Evolutionary conservation across 2,888 invertebrate species (phyloP), one percentile per base, ranked within the genome.

Genomic region (Spilosoma lubricipeda): DNA sequence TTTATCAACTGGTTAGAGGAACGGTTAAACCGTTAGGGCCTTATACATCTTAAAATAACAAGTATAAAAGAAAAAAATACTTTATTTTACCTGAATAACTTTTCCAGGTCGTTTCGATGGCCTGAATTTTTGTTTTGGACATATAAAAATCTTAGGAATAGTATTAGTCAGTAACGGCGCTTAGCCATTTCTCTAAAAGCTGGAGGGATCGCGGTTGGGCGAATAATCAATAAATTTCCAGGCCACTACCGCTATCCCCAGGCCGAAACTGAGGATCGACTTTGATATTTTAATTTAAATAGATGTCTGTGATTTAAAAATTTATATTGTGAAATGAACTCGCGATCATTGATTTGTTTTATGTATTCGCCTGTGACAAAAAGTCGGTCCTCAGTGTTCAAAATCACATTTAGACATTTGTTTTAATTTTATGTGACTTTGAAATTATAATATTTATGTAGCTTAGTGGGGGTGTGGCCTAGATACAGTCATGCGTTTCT

Each of bases 341-440:
- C 82, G 80, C 87, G 85, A 76, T 86, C 81, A 80, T 76, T 84
- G 79, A 86, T 87, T 80, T 82, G 86, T 80, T 78, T 39, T 79
- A 79, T 85, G 80, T 80, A 84, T 81, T 80, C 82, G 74, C 78
- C 84, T 86, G 87, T 86, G 85, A 86, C 71, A 82, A 87, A 63
- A 93, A 91, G 89, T 92, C 91, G 89, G 86, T 90, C 89, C 92
- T 90, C 90, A 81, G 81, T 67, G 72, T 74, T 78, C 92, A 90
- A 91, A 92, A 89, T 92, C 94, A 93, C 94, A 94, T 93, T 90
- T 86, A 85, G 89, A 92, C 85, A 94, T 95, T 93, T 94, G 94
- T 95, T 95, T 93, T 89, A 88, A 86, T 88, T 90, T 88, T 89
- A 92, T 95, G 94, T 94, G 94, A 92, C 81, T 92, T 93, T 92